Base-by-base conservation (phyloP, 2,888 invertebrate species). In the Nesidiocoris tenuis region DNA sequence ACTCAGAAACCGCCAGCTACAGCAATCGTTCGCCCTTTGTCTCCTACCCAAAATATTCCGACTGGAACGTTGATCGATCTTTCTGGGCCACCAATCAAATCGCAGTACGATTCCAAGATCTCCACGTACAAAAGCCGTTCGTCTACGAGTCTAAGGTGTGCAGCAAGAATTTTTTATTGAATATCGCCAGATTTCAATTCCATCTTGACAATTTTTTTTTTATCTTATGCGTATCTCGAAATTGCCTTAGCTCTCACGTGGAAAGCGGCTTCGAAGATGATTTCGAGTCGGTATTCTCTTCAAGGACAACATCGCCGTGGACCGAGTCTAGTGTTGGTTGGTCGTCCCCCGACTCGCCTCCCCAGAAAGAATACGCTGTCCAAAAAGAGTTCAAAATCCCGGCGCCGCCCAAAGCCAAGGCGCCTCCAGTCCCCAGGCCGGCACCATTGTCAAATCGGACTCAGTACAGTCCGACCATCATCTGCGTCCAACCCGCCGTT, bases 181-280 rank as follows among this genome's bases (percentile, higher is more conserved):
- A n/a, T n/a, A n/a, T n/a, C 18, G 9, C 22, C 7, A 39, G 17
- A 66, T 63, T 39, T 65, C n/a, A 19, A 19, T 61, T 61, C 16
- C 7, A 59, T 61, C 24, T 22, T 24, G 64, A 64, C 19, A n/a
- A 25, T 55, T 57, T 61, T 88, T 81, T 56, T 63, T 16, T 23
- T 17, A 39, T 74, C 74, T 78, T n/a, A n/a, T n/a, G n/a, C n/a
- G n/a, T n/a, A n/a, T n/a, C n/a, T n/a, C n/a, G n/a, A n/a, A n/a
- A n/a, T n/a, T n/a, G n/a, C n/a, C n/a, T 61, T 81, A 87, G 88
- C 5, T 91, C 91, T 2, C 90, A 90, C 82, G 88, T 90, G 61
- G 91, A 91, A 82, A 91, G 91, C 84, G 91, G 92, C 1, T 93
- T 93, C 82, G 93, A 94, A 83, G 93, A 93, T 84, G 93, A 93